Base-by-base conservation (phyloP, 2,113 vertebrate genomes). In the Amblyopsis rosae region DNA sequence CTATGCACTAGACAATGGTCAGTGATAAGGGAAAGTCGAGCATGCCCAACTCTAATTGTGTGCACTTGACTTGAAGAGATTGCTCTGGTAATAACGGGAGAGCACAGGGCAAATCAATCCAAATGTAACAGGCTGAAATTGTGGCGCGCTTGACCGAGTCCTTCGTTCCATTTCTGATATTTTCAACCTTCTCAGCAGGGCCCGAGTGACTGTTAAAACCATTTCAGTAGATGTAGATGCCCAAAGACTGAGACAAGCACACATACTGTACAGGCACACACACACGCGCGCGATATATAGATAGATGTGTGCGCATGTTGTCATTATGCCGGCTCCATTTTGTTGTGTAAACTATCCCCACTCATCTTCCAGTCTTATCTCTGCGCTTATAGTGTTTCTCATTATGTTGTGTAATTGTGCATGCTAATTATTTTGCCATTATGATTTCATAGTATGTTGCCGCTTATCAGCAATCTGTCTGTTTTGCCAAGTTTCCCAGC, bases 391-490 rank as follows among this genome's bases (percentile, higher is more conserved):
- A 59, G 63, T 67, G 60, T 26, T 74, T 81, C 64, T 61, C 65
- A 84, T 88, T 88, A 82, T 41, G 32, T 67, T 49, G 69, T 67
- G 72, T 86, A 84, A 85, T 89, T 79, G 81, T 12, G 69, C 57
- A 6, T 82, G 69, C 54, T 89, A 84, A 88, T 86, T 86, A 82
- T 87, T 83, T 85, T 62, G 72, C 72, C 72, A 73, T 81, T 82
- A 79, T 84, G 70, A 83, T 84, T 84, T 83, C 81, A 82, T 80
- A 85, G 77, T 65, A 48, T 75, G 81, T 70, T 81, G 56, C 35
- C 70, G 65, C 83, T 83, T 80, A 81, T 76, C 76, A 62, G 70
- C 75, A 81, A 75, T 81, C 69, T 75, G 46, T 62, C 65, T 77
- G 66, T 83, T 72, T 75, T 73, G 17, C 57, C 47, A 70, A 56